Evolutionary conservation across 2,888 invertebrate genomes (phyloP).

Genomic region (Myopa tessellatipennis): DNA sequence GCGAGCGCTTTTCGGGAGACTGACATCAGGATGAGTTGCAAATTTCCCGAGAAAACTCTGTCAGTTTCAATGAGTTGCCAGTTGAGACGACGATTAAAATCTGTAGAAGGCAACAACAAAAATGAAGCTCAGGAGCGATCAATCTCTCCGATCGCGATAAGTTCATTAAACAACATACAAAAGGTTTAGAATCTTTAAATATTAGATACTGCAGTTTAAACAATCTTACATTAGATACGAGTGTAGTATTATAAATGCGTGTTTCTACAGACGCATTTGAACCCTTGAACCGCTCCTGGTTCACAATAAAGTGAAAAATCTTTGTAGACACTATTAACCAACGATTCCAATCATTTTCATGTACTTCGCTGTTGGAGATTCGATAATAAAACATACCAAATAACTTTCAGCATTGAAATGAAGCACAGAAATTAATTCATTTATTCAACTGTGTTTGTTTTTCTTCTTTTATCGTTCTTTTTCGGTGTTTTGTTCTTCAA

Average conservation of each 20-base stretch:
- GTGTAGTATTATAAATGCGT: no score
- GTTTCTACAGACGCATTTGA: background rate
- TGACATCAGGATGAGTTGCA: constrained; percentile 15
- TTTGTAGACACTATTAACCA: background rate
- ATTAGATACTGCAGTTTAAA: no score
- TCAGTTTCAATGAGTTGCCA: constrained; percentile 14
- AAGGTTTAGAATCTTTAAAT: no score
- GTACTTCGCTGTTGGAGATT: constrained; percentile 34
- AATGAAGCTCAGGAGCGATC: background rate
- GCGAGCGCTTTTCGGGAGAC: background rate
- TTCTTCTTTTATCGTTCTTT: background rate
- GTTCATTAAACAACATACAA: no score
- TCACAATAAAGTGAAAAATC: background rate
- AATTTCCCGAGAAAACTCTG: background rate
- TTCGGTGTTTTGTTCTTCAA: background rate
- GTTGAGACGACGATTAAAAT: background rate
- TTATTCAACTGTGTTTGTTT: background rate
- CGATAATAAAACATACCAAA: constrained; percentile 8
- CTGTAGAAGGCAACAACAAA: no score
- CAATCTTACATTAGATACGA: no score
- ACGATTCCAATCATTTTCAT: constrained; percentile 32
- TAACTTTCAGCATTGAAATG: background rate
- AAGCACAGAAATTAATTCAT: background rate
- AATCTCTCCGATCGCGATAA: background rate
- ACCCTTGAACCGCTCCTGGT: background rate